Evolutionary conservation across 2,797 vertebrate genomes (phyloP), one percentile per base, ranked within the genome.

Genomic region (Takifugu ocellatus): DNA sequence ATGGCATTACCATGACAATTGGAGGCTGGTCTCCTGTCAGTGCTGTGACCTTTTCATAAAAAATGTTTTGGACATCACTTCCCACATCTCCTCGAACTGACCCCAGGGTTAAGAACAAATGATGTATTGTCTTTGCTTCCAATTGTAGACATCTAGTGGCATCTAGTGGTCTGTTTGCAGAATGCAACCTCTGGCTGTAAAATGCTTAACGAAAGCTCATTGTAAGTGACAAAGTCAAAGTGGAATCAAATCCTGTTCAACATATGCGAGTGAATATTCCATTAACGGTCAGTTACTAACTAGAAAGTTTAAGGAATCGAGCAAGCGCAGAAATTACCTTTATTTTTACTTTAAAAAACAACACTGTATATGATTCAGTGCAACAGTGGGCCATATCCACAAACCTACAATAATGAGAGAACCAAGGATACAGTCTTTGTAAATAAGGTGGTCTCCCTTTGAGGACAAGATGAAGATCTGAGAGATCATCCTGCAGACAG

Each of bases 391-490:
- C 2, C 12, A 39, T 14, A 39, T 12, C 6, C 33, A 12, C 36
- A 12, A 5, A 12, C 12, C 11, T 39, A 14, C 14, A 39, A 39
- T 14, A 39, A 4, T 39, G 14, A 39, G 5, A 5, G 3, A 14
- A 14, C 42, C 0, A 55, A 88, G 92, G 95, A 96, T 96, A 95
- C 94, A 92, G 83, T 95, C 94, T 84, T 93, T 96, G 56, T 93
- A 93, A 75, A 96, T 90, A 57, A 96, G 93, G 44, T 92, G 91
- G 75, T 96, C 94, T 0, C 95, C 94, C 66, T 94, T 89, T 6
- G 93, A 92, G 16, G 95, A 96, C 74, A 97, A 75, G 67, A 97
- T 92, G 88, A 96, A 95, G 50, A 95, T 61, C 80, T 95, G 94
- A 51, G 91, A 92, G 67, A 96, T 91, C 94, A 94, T 95, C 64